Conservation (phyloP, 2,888 invertebrate genomes). For the Drosophila kanekoi region DNA sequence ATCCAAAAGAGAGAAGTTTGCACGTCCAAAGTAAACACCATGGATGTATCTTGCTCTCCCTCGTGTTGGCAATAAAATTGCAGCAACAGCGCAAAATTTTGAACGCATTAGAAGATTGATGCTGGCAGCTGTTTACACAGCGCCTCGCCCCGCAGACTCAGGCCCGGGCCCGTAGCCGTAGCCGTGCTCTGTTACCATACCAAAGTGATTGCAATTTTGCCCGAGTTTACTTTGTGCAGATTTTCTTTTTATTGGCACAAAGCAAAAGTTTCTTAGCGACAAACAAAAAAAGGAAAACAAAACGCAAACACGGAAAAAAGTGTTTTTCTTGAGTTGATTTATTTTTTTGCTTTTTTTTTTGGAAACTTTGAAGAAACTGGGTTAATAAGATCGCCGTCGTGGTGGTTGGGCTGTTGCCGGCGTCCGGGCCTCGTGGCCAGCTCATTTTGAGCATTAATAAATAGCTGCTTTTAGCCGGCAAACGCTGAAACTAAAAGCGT, state of each 20-base stretch:
- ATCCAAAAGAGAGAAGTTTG: conserved; percentile 23
- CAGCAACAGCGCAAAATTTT: conserved; percentile 74
- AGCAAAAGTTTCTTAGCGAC: conserved; percentile 64
- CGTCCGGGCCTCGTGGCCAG: conserved; percentile 31
- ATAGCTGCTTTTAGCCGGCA: conserved; percentile 74
- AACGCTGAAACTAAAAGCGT: conserved; percentile 55
- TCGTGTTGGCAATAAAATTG: conserved; percentile 67
- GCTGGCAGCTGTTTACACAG: conserved; percentile 75
- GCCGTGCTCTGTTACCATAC: conserved; percentile 19
- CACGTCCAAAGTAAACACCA: conserved; percentile 60
- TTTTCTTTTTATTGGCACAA: conserved; percentile 64
- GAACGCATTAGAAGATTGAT: conserved; percentile 79
- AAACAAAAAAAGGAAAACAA: conserved; percentile 39
- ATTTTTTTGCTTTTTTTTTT: conserved; percentile 33
- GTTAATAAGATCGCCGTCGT: conserved; percentile 71
- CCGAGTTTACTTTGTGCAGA: conserved; percentile 77
- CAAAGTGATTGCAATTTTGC: conserved; percentile 77
- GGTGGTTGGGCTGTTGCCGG: conserved; percentile 9
- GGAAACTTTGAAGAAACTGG: conserved; percentile 56
- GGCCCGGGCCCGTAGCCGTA: not conserved
- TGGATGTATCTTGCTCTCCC: conserved; percentile 34
- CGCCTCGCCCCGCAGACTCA: not conserved
- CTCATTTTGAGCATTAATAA: conserved; percentile 65
- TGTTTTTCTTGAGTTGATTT: conserved; percentile 37
- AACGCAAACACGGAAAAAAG: conserved; percentile 55